Conservation (phyloP, 64 coral and sea anemone species). For the Stichodactyla mertensii region DNA sequence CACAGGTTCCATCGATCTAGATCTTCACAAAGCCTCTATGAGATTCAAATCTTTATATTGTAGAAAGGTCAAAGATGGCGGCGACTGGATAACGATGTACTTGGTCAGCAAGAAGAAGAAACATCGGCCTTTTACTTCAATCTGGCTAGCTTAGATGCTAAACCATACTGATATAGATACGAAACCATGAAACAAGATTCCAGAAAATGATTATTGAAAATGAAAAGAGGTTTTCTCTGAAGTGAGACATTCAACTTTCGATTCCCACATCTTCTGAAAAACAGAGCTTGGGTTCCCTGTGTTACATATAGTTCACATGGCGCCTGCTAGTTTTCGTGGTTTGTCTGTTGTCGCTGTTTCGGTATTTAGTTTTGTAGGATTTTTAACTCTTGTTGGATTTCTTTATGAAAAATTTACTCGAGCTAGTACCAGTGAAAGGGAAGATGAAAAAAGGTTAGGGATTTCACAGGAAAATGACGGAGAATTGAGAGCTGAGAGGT, state of each 20-base stretch:
- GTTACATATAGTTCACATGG: neutral
- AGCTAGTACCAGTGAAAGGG: neutral
- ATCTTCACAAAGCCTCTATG: neutral
- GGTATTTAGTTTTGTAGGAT: neutral
- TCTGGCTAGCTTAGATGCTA: neutral
- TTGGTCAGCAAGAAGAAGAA: neutral
- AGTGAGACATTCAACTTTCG: too few relatives aligned
- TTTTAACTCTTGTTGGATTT: slow-evolving; percentile 19
- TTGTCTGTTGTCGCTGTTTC: neutral
- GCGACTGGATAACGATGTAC: neutral
- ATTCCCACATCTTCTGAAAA: neutral
- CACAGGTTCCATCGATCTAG: slow-evolving; percentile 37
- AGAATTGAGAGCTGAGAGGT: neutral
- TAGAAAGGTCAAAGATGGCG: slow-evolving; percentile 17
- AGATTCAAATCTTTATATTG: neutral
- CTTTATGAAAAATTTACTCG: neutral
- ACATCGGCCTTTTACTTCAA: neutral
- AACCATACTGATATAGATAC: too few relatives aligned
- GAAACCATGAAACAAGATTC: too few relatives aligned
- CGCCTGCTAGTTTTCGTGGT: neutral
- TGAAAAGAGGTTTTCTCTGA: too few relatives aligned
- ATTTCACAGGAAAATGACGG: neutral
- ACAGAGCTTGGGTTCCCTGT: neutral
- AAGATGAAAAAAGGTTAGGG: neutral
- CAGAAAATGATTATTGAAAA: neutral